Conservation (phyloP, 35 echinoderm and acorn worm genomes). For the Holothuria glaberrima region DNA sequence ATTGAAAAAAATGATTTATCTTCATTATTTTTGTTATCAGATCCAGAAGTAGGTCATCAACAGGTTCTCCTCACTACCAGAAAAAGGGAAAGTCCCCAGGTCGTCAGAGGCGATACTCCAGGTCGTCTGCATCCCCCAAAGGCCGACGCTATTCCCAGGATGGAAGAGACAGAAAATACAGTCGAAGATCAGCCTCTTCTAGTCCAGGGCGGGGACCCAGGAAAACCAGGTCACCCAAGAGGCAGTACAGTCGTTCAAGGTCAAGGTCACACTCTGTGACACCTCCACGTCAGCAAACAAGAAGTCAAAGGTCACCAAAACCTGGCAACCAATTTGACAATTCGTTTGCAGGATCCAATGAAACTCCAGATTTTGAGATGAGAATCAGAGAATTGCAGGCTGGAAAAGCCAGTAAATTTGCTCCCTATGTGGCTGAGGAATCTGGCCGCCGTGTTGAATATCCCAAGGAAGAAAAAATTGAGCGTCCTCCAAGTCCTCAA, state of each 20-base stretch:
- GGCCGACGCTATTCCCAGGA: background rate
- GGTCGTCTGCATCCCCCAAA: background rate
- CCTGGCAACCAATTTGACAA: conserved; percentile 2
- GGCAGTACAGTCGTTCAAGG: conserved; percentile 7
- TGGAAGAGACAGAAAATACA: background rate
- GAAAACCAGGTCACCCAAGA: conserved; percentile 24
- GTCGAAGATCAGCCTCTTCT: conserved; percentile 39
- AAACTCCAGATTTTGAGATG: conserved; percentile 19
- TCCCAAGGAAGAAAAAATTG: conserved; percentile 31
- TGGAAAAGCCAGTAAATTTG: conserved; percentile 48
- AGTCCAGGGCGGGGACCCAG: background rate
- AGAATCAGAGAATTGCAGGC: conserved; percentile 57
- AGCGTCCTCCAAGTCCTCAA: background rate
- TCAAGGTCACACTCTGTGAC: conserved; percentile 19
- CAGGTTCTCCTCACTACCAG: conserved; percentile 37
- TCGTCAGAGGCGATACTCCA: background rate
- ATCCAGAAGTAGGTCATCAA: conserved; percentile 33
- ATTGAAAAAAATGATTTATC: too few species aligned
- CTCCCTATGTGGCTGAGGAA: background rate
- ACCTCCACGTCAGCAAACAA: background rate
- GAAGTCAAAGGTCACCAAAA: conserved; percentile 17
- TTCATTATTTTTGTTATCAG: background rate
- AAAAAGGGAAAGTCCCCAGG: conserved; percentile 11
- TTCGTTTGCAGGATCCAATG: background rate
- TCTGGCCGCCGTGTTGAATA: conserved; percentile 1